Conservation (phyloP, 2,797 vertebrate genomes). For the Dicrostonyx torquatus region DNA sequence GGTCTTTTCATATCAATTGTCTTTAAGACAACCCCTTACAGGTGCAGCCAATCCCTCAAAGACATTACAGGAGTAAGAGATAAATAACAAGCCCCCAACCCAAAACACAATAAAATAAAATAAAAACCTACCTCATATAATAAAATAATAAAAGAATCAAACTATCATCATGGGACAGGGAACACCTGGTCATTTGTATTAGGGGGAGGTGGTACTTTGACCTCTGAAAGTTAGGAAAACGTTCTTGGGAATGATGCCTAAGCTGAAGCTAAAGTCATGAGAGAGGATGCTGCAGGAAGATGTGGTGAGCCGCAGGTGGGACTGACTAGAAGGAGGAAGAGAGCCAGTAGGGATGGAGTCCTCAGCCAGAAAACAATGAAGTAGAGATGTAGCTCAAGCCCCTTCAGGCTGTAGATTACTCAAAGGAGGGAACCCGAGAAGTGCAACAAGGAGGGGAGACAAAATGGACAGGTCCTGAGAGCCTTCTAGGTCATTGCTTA, state of each 20-base stretch:
- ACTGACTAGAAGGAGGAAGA: background rate
- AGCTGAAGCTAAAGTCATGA: background rate
- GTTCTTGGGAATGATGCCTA: background rate
- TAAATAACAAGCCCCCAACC: background rate
- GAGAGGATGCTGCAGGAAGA: background rate
- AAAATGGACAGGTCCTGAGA: background rate
- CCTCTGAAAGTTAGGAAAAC: background rate
- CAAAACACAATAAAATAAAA: background rate
- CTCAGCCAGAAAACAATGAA: background rate
- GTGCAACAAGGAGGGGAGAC: too few relatives aligned
- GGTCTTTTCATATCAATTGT: background rate
- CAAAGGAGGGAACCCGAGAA: fast-evolving
- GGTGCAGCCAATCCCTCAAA: background rate
- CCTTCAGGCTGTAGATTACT: background rate
- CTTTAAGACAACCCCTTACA: background rate
- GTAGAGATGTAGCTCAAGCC: background rate
- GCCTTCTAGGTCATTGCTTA: background rate
- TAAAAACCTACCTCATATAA: background rate
- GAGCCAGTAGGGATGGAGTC: background rate
- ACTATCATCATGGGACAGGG: background rate
- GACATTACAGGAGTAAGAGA: background rate
- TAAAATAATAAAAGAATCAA: background rate
- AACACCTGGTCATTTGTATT: background rate
- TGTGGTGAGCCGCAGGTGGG: background rate
- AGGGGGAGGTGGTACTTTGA: background rate